A percentile compares a stretch with the other conserved stretches of the same genome.
These are phyloP conservation scores for Micropoecilia bifurca DNA, from an alignment of 2,797 vertebrate species.

Conservation along the genomic window DNA sequence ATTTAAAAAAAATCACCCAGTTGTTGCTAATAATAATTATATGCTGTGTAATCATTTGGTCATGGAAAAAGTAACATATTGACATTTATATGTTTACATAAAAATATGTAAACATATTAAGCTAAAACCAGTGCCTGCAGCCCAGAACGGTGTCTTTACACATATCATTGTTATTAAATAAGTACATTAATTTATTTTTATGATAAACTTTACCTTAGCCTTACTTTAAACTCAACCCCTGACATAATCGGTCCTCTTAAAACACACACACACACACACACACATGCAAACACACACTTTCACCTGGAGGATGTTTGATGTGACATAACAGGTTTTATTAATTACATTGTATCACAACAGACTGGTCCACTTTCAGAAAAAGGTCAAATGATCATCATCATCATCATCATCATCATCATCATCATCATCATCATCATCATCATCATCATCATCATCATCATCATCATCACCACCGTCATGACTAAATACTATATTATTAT, in stretches of 20 bases:
- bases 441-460: constrained; percentile 52
- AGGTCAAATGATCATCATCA: constrained; percentile 61
- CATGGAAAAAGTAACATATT: neutral
- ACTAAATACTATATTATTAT: constrained; percentile 42
- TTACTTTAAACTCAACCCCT: neutral
- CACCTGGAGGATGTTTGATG: constrained; percentile 49
- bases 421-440: constrained; percentile 43
- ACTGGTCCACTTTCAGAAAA: constrained; percentile 86
- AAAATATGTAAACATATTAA: neutral
- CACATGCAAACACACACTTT: constrained; percentile 2
- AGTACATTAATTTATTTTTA: neutral
- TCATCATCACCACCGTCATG: constrained; percentile 51
- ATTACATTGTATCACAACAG: constrained; percentile 94
- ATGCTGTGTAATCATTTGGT: neutral
- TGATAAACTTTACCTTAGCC: neutral
- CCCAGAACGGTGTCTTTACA: neutral
- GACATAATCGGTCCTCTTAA: neutral
- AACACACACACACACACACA: neutral
- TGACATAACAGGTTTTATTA: constrained; percentile 92
- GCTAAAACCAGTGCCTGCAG: neutral
- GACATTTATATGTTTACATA: too few relatives aligned
- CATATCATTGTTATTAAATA: neutral
- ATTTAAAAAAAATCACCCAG: neutral
- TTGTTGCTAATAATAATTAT: neutral
- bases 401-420: constrained; percentile 37